Percentiles rank a stretch among this genome's conserved stretches.
These are phyloP conservation scores for Macrotrachela quadricornifera DNA, from an alignment of 1,140 invertebrate species.

Conservation along the genomic window DNA sequence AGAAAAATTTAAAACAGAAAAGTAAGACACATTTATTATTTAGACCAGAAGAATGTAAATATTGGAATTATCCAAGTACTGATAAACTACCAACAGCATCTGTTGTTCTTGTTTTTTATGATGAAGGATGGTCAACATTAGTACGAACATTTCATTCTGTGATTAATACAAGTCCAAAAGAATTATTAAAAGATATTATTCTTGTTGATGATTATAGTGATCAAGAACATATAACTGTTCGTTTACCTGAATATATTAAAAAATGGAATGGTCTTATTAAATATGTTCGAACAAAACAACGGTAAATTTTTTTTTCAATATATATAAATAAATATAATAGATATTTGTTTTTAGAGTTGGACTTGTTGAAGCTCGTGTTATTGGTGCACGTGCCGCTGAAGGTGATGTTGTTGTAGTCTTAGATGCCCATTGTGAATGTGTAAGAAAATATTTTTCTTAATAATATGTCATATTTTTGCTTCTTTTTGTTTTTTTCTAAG, in stretches of 20 bases:
- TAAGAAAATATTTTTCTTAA: neutral
- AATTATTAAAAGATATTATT: slow-evolving; percentile 75
- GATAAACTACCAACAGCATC: slow-evolving; percentile 54
- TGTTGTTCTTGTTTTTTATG: slow-evolving; percentile 94
- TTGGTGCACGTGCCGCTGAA: slow-evolving; percentile 56
- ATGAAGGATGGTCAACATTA: slow-evolving; percentile 79
- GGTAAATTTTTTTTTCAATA: slow-evolving; percentile 20
- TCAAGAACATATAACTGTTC: slow-evolving; percentile 40
- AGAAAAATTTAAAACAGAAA: neutral
- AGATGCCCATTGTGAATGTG: slow-evolving; percentile 74
- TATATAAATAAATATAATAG: too few species aligned
- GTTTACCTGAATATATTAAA: slow-evolving; percentile 67
- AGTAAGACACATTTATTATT: neutral
- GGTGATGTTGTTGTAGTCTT: slow-evolving; percentile 69
- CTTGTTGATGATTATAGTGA: slow-evolving; percentile 60
- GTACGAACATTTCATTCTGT: slow-evolving; percentile 89
- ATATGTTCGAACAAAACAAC: slow-evolving; percentile 47
- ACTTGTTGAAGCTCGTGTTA: slow-evolving; percentile 70
- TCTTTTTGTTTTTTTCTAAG: too few species aligned
- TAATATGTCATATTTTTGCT: too few species aligned
- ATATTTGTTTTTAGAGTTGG: slow-evolving; percentile 42
- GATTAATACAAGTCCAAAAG: slow-evolving; percentile 64
- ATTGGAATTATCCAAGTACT: slow-evolving; percentile 76
- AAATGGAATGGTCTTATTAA: slow-evolving; percentile 37
- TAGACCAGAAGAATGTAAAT: slow-evolving; percentile 49